A percentile compares a stretch with the other conserved stretches of the same genome.
Conservation (phyloP, 2,113 vertebrate genomes). For the Calyptommatus sinebrachiatus region DNA sequence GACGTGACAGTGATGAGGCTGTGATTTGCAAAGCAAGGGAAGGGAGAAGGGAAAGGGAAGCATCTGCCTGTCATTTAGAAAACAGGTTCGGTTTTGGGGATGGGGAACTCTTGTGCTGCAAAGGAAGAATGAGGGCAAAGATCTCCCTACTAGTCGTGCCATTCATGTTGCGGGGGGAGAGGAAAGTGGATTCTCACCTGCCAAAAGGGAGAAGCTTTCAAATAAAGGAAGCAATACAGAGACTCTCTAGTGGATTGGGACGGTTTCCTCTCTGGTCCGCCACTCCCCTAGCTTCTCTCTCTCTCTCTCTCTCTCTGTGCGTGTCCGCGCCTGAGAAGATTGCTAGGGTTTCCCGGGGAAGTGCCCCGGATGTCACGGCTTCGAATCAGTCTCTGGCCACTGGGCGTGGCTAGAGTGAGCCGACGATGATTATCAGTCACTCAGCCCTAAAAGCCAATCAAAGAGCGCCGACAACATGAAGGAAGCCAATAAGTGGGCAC, state of each 20-base stretch:
- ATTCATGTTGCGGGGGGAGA: too few species aligned
- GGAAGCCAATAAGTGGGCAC: background rate
- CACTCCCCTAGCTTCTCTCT: background rate
- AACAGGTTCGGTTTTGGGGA: background rate
- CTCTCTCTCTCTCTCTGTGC: background rate
- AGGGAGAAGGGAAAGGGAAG: background rate
- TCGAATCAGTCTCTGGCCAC: background rate
- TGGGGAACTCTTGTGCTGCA: background rate
- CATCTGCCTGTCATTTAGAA: too few species aligned
- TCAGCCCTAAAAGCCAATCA: background rate
- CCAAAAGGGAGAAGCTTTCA: background rate
- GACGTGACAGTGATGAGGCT: too few species aligned
- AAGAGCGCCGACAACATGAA: too few species aligned
- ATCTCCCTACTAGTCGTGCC: too few species aligned
- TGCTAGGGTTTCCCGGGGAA: background rate
- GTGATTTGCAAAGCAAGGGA: background rate
- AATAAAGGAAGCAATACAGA: background rate
- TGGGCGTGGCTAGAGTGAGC: background rate
- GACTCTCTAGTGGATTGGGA: background rate
- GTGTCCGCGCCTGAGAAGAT: background rate
- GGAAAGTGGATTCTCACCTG: background rate
- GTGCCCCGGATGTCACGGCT: slow-evolving; percentile 20
- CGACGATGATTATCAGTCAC: too few species aligned
- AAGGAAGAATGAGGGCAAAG: too few species aligned
- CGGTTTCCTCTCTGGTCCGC: slow-evolving; percentile 25